Evolutionary conservation across 2,797 vertebrate genomes (phyloP).

Genomic region (Tadarida brasiliensis): DNA sequence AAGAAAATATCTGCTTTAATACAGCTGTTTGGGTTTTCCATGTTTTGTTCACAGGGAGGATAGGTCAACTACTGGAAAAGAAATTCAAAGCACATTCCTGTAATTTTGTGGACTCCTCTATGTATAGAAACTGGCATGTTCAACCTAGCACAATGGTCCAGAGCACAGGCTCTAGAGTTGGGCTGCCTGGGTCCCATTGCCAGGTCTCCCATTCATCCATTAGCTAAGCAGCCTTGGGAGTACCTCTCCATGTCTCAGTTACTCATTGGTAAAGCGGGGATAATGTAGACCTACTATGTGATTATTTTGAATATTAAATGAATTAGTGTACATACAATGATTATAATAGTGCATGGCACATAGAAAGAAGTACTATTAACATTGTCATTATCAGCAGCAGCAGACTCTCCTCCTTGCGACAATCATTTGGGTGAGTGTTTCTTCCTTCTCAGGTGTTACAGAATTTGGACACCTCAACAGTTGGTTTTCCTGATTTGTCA

Average conservation of each 20-base stretch:
- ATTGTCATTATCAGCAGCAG: constrained; percentile 38
- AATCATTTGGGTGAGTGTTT: constrained; percentile 59
- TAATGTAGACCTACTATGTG: constrained; percentile 6
- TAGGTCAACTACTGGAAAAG: constrained; percentile 63
- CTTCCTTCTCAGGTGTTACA: constrained; percentile 47
- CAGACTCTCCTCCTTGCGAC: constrained; percentile 50
- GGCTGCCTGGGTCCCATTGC: constrained; percentile 10
- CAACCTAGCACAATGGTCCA: constrained; percentile 50
- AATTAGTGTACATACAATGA: neutral
- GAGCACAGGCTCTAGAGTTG: constrained; percentile 47
- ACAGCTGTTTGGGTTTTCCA: constrained; percentile 50
- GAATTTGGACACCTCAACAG: constrained; percentile 30
- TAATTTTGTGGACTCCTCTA: constrained; percentile 33
- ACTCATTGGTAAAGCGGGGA: neutral
- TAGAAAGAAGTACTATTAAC: constrained; percentile 20
- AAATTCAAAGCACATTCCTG: constrained; percentile 61
- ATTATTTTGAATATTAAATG: constrained; percentile 50
- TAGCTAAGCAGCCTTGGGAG: constrained; percentile 30
- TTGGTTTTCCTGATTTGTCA: constrained; percentile 46
- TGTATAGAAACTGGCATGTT: constrained; percentile 53
- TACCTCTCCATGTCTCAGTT: constrained; percentile 18
- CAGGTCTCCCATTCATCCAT: constrained; percentile 39
- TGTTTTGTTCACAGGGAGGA: constrained; percentile 55
- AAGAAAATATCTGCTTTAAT: constrained; percentile 61
- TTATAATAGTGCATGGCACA: neutral